A percentile compares a stretch with the other conserved stretches of the same genome.
Conservation (phyloP, 2,113 vertebrate species). For the Cephalopterus ornatus region DNA sequence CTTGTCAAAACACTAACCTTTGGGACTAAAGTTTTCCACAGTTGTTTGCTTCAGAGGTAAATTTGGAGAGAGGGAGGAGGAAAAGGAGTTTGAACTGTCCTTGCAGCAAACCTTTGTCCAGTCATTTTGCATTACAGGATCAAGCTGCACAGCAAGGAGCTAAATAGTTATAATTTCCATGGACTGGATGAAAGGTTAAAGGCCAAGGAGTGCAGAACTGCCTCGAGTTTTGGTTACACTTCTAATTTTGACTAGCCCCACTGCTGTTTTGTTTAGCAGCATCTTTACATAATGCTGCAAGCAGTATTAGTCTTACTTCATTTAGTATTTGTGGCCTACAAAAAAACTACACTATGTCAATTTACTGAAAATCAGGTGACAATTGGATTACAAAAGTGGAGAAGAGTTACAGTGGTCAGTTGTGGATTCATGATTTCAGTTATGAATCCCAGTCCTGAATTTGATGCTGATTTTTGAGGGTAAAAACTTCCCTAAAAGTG, state of each 20-base stretch:
- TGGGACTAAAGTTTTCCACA: background rate
- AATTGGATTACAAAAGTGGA: background rate
- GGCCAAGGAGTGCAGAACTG: background rate
- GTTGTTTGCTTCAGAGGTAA: background rate
- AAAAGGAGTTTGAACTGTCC: background rate
- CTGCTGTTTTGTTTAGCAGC: background rate
- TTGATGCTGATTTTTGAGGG: background rate
- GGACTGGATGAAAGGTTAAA: background rate
- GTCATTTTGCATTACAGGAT: background rate
- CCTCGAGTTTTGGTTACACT: background rate
- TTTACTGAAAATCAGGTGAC: background rate
- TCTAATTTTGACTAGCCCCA: background rate
- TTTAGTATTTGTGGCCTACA: rapidly evolving
- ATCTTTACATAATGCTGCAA: background rate
- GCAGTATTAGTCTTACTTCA: background rate
- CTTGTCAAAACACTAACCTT: slow-evolving; percentile 18
- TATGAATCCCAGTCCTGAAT: background rate
- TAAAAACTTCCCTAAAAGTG: background rate
- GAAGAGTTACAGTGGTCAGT: background rate
- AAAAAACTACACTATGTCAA: rapidly evolving
- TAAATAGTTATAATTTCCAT: background rate
- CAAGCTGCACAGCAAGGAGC: background rate
- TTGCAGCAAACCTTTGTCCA: background rate
- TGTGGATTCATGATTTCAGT: background rate
- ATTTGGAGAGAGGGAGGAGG: background rate